These are phyloP conservation scores for Babylonia areolata DNA, from an alignment of 1,140 invertebrate genomes.

Conservation along the genomic window DNA sequence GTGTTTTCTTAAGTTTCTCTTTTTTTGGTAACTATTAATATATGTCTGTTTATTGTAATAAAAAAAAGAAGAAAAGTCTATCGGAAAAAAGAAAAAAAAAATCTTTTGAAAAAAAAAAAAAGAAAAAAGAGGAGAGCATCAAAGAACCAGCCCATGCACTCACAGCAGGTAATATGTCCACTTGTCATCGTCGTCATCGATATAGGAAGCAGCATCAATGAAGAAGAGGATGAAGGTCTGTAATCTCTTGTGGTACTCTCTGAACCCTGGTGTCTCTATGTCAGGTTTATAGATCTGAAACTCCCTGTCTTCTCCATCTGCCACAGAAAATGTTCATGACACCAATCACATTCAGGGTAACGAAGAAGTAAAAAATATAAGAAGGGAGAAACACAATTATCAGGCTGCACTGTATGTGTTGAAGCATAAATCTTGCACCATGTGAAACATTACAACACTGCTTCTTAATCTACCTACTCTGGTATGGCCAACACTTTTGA, in stretches of 20 bases:
- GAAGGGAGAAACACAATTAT: too few relatives aligned
- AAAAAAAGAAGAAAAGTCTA: too few relatives aligned
- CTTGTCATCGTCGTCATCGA: constrained; percentile 93
- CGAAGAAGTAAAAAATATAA: too few relatives aligned
- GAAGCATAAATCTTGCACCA: too few relatives aligned
- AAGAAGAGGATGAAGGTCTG: constrained; percentile 97
- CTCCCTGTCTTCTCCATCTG: constrained; percentile 62
- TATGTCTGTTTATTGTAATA: too few relatives aligned
- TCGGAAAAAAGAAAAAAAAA: too few relatives aligned
- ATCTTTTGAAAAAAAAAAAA: too few relatives aligned
- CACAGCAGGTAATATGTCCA: constrained; percentile 96
- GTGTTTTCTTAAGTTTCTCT: too few relatives aligned
- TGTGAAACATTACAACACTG: neutral
- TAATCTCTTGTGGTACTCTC: constrained; percentile 87
- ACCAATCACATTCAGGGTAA: too few relatives aligned
- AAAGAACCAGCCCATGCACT: constrained; percentile 35
- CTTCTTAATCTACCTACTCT: neutral
- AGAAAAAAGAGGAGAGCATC: neutral
- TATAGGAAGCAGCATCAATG: constrained; percentile 91
- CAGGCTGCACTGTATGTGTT: too few relatives aligned
- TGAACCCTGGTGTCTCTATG: constrained; percentile 83
- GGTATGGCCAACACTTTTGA: too few relatives aligned
- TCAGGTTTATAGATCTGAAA: constrained; percentile 87
- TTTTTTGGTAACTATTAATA: too few relatives aligned
- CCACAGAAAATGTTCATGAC: neutral